These are phyloP conservation scores for Nesogale talazaci DNA, from an alignment of 2,113 vertebrate species.

Conservation along the genomic window DNA sequence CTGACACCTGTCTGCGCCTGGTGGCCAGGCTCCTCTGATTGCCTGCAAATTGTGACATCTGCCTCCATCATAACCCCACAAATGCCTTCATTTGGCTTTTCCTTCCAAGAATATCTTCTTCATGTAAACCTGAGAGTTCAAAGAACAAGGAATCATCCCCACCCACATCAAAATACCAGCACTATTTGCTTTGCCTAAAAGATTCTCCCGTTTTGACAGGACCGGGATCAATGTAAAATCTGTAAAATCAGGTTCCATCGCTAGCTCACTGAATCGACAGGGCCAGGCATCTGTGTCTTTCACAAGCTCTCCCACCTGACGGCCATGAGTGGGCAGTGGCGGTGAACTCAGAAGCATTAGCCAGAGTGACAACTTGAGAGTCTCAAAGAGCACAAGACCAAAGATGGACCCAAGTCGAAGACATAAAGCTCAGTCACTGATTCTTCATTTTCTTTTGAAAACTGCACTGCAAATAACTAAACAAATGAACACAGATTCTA, in stretches of 20 bases:
- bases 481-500: not conserved
- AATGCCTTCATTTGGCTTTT: not conserved
- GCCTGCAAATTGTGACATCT: not conserved
- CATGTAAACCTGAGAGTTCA: not conserved
- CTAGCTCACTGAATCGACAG: not conserved
- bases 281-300: not conserved
- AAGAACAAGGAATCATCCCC: not conserved
- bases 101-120: constrained; percentile 35
- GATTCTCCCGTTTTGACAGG: not conserved
- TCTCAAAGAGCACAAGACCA: not conserved
- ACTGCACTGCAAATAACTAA: not conserved
- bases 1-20: not conserved
- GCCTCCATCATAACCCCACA: not conserved
- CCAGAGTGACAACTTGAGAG: not conserved
- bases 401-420: not conserved
- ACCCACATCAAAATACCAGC: not conserved
- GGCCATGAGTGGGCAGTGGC: not conserved
- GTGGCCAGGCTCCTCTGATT: accelerated
- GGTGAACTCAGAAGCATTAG: not conserved
- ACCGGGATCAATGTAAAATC: not conserved
- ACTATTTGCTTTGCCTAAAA: not conserved
- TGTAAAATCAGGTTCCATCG: not conserved
- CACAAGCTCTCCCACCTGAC: not conserved
- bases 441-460: not conserved
- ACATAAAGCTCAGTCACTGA: not conserved